Conservation (phyloP, 2,888 invertebrate species). For the Aspidiotus rigidus region DNA sequence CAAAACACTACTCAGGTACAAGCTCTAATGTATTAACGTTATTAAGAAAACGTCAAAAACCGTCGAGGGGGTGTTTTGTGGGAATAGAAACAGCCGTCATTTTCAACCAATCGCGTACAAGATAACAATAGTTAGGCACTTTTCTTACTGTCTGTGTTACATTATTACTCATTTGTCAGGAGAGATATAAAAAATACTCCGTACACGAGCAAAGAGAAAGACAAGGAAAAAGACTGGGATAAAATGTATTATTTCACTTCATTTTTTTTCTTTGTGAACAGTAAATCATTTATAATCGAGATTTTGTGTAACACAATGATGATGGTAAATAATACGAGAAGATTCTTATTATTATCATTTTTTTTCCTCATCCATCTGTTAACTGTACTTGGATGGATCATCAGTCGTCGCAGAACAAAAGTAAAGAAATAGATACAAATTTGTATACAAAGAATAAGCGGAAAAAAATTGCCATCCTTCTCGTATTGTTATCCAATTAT, state of each 20-base stretch:
- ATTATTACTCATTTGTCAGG: conserved; percentile 14
- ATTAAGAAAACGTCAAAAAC: conserved; percentile 33
- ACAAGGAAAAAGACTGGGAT: conserved; percentile 5
- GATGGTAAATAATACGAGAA: background rate
- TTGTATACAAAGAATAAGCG: background rate
- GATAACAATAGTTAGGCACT: conserved; percentile 25
- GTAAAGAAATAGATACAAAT: conserved; percentile 4
- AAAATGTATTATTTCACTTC: conserved; percentile 18
- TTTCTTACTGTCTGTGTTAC: conserved; percentile 11
- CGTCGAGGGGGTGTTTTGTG: conserved; percentile 33
- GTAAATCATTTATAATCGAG: conserved; percentile 32
- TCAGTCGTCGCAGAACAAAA: background rate
- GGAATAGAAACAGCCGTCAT: conserved; percentile 31
- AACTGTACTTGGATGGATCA: background rate
- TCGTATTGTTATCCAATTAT: conserved; percentile 1
- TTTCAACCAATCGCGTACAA: conserved; percentile 28
- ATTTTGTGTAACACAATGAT: conserved; percentile 27
- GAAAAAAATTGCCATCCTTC: background rate
- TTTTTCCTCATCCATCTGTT: conserved; percentile 13
- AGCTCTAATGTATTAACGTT: conserved; percentile 28
- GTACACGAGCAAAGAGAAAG: too few species aligned
- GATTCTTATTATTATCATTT: too few species aligned
- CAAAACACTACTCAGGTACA: conserved; percentile 17
- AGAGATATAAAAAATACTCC: conserved; percentile 1
- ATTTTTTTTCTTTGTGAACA: conserved; percentile 12